phyloP scores from a whole-genome alignment of 2,113 vertebrate genomes.

The Diglossa brunneiventris region DNA sequence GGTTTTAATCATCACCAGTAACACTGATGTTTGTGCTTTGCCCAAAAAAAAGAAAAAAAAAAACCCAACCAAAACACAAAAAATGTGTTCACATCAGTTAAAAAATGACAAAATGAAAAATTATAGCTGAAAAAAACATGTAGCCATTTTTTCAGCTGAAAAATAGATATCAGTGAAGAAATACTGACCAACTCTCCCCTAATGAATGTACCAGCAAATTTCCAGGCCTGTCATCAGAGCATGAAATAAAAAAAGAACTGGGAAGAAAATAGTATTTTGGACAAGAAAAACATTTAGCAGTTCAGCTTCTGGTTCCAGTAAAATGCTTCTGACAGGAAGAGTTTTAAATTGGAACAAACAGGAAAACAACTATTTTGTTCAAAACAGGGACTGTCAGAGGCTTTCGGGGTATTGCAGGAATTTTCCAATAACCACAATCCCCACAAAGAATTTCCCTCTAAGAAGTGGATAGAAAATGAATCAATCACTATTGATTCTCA shows the following conservation, averaged over 20 bases:
- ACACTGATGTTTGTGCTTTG: not conserved
- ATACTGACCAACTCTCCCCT: not conserved
- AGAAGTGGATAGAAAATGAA: not conserved
- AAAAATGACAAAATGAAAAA: not conserved
- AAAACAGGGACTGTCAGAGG: not conserved
- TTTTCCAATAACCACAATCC: slow-evolving; percentile 4
- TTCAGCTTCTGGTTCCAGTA: slow-evolving; percentile 12
- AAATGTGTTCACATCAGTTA: not conserved
- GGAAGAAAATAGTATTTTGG: slow-evolving; percentile 12
- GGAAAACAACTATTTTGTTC: not conserved
- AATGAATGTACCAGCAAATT: not conserved
- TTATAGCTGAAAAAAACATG: not conserved
- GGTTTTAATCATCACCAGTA: not conserved
- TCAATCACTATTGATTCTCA: slow-evolving; percentile 1
- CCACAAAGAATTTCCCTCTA: not conserved
- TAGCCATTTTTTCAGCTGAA: not conserved
- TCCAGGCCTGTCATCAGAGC: not conserved
- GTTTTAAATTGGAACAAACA: slow-evolving; percentile 15
- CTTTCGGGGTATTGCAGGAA: not conserved
- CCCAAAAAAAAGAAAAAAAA: not conserved
- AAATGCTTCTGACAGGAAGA: slow-evolving; percentile 19
- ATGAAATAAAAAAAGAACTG: not conserved
- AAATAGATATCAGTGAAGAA: not conserved
- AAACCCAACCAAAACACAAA: not conserved
- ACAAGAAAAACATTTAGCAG: not conserved